Base-by-base conservation (phyloP, 1,140 invertebrate species). In the Sycophila sp. region DNA sequence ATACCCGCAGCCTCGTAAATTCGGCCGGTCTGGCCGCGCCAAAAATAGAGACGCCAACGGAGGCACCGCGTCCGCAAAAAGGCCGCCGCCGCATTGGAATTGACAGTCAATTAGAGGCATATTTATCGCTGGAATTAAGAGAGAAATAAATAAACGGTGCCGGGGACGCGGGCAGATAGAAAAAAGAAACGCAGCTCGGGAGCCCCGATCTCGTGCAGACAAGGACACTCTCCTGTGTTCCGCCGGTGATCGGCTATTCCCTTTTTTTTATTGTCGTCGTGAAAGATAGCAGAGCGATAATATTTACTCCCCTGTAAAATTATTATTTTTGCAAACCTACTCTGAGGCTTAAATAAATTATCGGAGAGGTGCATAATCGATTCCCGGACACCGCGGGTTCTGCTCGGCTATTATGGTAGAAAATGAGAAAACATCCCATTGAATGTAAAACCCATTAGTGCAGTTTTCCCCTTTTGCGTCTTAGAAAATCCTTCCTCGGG, bases 21-120 rank as follows among this genome's bases (percentile, higher is more conserved):
- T n/a, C n/a, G n/a, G n/a, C n/a, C n/a, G n/a, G n/a, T n/a, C n/a
- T n/a, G n/a, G n/a, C n/a, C n/a, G n/a, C n/a, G n/a, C 4, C 40
- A 15, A 42, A 15, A 42, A 42, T 42, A 42, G 40, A 42, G 13
- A 42, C 40, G 13, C 11, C n/a, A 15, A 42, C 40, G 40, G 13
- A 42, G n/a, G n/a, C n/a, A n/a, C n/a, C n/a, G 5, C 40, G 13
- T 15, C 5, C 5, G 40, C 11, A 42, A 15, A 42, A n/a, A 42
- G n/a, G 51, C 26, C 24, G 42, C 19, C 36, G 19, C 26, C 22
- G 22, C 17, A 28, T 24, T 22, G 19, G 38, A 26, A 42, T 58
- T 30, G 38, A 22, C 38, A 32, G 19, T 67, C 30, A 42, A 59
- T 68, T 49, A 59, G 49, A 49, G 55, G 22, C 26, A 32, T 36